Base-by-base conservation (phyloP, 2,113 vertebrate genomes). In the Lepisosteus oculatus region DNA sequence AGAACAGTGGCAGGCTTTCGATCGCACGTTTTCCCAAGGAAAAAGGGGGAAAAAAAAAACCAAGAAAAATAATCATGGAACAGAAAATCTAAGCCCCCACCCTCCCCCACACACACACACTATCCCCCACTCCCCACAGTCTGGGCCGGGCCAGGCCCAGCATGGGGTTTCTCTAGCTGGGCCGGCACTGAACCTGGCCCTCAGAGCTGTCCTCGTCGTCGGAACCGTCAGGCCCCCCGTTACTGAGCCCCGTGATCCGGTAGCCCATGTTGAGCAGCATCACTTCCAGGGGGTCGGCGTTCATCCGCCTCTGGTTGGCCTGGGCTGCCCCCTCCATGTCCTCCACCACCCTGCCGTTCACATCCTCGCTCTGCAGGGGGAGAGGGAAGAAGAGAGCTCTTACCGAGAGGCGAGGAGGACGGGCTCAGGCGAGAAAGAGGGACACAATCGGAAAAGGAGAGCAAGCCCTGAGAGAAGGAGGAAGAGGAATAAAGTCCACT, bases 251-350 rank as follows among this genome's bases (percentile, higher is more conserved):
- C 0, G 95, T 96, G 88, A 99, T 99, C 84, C 96, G 88, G 85
- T 99, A 99, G 62, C 97, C 97, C 97, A 99, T 99, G 92, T 99
- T 98, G 14, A 98, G 91, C 85, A 99, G 86, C 97, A 99, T 99
- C 74, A 99, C 95, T 83, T 99, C 97, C 86, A 99, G 75, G 0
- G 97, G 97, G 77, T 99, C 97, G 0, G 97, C 97, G 0, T 99
- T 99, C 97, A 99, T 99, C 2, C 97, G 93, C 69, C 94, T 84
- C 91, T 99, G 97, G 89, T 99, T 99, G 8, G 97, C 97, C 67
- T 97, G 96, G 56, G 96, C 97, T 15, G 96, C 97, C 0, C 96
- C 90, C 59, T 99, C 97, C 97, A 99, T 99, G 86, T 99, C 97
- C 72, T 97, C 93, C 1, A 99, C 97, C 42, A 99, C 96, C 0